phyloP scores from a whole-genome alignment of 23 tunicate genomes.

The Oikopleura dioica region DNA sequence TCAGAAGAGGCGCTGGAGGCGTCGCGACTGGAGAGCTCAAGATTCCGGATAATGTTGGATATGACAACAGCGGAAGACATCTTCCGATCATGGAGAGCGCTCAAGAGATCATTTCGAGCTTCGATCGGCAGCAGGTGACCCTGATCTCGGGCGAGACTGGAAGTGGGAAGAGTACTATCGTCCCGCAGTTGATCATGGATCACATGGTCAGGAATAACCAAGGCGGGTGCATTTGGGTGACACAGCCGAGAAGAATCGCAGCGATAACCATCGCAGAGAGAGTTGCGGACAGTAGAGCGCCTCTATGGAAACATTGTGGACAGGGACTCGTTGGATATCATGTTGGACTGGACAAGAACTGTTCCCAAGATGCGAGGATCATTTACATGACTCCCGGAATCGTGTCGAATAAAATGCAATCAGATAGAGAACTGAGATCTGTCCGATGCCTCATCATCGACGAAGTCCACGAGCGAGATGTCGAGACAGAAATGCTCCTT shows the following conservation, averaged over 20 bases:
- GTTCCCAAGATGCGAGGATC: constrained; percentile 55
- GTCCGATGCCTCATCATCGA: neutral
- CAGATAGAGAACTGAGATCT: neutral
- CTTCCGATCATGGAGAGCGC: no score
- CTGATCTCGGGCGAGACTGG: constrained; percentile 65
- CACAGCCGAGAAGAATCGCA: constrained; percentile 74
- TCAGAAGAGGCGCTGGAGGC: no score
- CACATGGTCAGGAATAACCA: constrained; percentile 14
- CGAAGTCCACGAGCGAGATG: constrained; percentile 65
- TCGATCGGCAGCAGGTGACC: constrained; percentile 25
- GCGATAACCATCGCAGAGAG: constrained; percentile 47
- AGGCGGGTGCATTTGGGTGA: constrained; percentile 16
- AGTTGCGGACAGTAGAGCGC: constrained; percentile 43
- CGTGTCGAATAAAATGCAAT: constrained; percentile 6
- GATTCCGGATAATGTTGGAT: no score
- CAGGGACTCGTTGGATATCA: constrained; percentile 66
- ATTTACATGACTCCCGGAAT: constrained; percentile 73
- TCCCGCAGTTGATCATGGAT: constrained; percentile 62
- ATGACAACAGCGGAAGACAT: no score
- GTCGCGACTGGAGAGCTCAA: no score
- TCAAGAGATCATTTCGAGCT: constrained; percentile 18
- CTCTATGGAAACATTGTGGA: constrained; percentile 30
- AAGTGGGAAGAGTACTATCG: constrained; percentile 76
- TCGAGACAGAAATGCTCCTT: constrained; percentile 69
- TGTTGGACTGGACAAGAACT: constrained; percentile 70